Conservation (phyloP, 2,797 vertebrate genomes). For the Enteromius mattozi region DNA sequence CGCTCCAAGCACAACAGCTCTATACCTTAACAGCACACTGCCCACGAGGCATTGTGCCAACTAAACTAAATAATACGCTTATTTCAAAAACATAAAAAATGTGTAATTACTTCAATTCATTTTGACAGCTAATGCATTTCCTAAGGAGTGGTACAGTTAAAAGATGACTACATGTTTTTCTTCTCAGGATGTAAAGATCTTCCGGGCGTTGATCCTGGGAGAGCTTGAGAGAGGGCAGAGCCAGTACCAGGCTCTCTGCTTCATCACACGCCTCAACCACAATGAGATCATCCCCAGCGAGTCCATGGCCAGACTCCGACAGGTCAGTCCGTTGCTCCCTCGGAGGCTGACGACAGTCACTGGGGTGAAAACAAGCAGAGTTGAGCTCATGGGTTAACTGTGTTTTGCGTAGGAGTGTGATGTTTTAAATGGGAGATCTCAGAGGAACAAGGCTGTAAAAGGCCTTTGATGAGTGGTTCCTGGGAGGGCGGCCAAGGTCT, state of each 20-base stretch:
- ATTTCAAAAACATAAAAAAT: background rate
- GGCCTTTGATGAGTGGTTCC: constrained; percentile 33
- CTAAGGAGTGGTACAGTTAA: background rate
- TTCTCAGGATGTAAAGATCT: constrained; percentile 93
- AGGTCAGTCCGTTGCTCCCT: constrained; percentile 77
- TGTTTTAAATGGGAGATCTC: constrained; percentile 27
- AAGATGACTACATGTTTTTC: constrained; percentile 45
- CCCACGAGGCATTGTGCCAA: background rate
- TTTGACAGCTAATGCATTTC: background rate
- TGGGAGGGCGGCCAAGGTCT: background rate
- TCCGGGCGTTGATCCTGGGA: constrained; percentile 93
- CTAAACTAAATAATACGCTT: background rate
- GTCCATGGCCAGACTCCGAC: constrained; percentile 95
- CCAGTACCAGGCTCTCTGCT: constrained; percentile 96
- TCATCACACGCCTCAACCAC: constrained; percentile 88
- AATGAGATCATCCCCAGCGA: constrained; percentile 98
- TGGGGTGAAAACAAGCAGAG: background rate
- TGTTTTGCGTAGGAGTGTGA: background rate
- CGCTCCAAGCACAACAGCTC: background rate
- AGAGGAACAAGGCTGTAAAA: constrained; percentile 33
- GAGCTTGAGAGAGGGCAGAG: constrained; percentile 95
- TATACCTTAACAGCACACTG: background rate
- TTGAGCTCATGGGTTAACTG: constrained; percentile 2
- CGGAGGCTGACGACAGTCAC: background rate
- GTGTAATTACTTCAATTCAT: background rate